phyloP scores from a whole-genome alignment of 2,888 invertebrate genomes.

The Caenorhabditis sulstoni region DNA sequence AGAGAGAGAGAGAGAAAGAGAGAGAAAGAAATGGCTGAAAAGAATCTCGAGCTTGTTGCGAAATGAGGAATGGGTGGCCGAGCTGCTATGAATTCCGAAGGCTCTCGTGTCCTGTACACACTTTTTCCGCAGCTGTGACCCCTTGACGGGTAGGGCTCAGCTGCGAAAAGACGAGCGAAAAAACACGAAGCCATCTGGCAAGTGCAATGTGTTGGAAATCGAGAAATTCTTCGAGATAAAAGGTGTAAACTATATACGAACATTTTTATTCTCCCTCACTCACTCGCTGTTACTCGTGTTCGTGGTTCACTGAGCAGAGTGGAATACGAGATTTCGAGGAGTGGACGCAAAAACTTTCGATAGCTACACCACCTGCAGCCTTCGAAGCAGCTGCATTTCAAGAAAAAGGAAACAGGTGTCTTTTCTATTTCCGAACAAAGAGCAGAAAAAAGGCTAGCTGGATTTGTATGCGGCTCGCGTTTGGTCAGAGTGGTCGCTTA shows the following conservation, averaged over 20 bases:
- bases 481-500: constrained; percentile 6
- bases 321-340: constrained; percentile 3
- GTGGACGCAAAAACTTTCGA: too few species aligned
- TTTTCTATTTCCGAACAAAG: not conserved
- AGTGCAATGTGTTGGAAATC: not conserved
- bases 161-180: not conserved
- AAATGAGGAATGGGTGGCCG: constrained; percentile 17
- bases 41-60: constrained; percentile 10
- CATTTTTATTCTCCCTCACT: constrained; percentile 12
- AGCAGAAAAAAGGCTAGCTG: not conserved
- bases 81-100: too few species aligned
- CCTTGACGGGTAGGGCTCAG: too few species aligned
- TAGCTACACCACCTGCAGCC: constrained; percentile 19
- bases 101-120: too few species aligned
- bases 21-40: constrained; percentile 2
- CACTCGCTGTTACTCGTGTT: not conserved
- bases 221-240: constrained; percentile 1
- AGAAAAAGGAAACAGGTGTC: constrained; percentile 24
- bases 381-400: constrained; percentile 28
- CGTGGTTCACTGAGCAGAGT: constrained; percentile 36
- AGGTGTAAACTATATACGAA: constrained; percentile 28
- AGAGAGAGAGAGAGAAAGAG: not conserved
- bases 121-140: too few species aligned
- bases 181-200: not conserved
- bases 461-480: constrained; percentile 1